A percentile compares a stretch with the other conserved stretches of the same genome.
These are phyloP conservation scores for Myopa tessellatipennis DNA, from an alignment of 2,888 invertebrate species.

Conservation along the genomic window DNA sequence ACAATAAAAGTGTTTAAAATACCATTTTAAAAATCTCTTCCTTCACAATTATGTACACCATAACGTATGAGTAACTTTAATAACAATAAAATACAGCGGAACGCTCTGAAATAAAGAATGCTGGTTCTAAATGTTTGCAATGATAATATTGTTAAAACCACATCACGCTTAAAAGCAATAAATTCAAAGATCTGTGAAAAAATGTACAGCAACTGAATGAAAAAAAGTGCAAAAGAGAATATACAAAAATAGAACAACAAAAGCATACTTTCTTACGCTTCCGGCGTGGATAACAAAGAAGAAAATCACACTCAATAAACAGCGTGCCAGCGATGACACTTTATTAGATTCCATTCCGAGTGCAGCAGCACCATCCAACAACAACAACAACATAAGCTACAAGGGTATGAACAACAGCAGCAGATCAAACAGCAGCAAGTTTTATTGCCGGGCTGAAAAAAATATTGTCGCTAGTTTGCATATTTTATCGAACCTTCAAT, in stretches of 20 bases:
- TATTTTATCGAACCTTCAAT: slow-evolving; percentile 1
- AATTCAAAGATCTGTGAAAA: not conserved
- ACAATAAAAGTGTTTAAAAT: too few relatives aligned
- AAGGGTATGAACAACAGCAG: not conserved
- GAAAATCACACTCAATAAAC: not conserved
- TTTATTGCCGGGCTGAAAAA: not conserved
- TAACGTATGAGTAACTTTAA: not conserved
- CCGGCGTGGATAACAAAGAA: not conserved
- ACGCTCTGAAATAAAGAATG: not conserved
- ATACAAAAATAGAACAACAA: not conserved
- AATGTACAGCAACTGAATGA: not conserved
- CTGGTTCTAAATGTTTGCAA: too few relatives aligned
- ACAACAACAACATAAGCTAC: not conserved
- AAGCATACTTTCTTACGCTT: not conserved
- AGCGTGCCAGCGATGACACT: not conserved
- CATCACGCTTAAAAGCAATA: too few relatives aligned
- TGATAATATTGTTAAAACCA: too few relatives aligned
- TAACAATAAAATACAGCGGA: not conserved
- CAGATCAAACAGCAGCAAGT: not conserved
- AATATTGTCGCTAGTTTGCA: not conserved
- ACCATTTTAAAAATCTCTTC: too few relatives aligned
- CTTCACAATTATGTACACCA: not conserved
- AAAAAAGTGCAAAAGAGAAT: not conserved
- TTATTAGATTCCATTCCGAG: not conserved
- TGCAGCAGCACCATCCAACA: not conserved